These are phyloP conservation scores for Pseudopleuronectes americanus DNA, from an alignment of 2,797 vertebrate genomes.

Conservation along the genomic window DNA sequence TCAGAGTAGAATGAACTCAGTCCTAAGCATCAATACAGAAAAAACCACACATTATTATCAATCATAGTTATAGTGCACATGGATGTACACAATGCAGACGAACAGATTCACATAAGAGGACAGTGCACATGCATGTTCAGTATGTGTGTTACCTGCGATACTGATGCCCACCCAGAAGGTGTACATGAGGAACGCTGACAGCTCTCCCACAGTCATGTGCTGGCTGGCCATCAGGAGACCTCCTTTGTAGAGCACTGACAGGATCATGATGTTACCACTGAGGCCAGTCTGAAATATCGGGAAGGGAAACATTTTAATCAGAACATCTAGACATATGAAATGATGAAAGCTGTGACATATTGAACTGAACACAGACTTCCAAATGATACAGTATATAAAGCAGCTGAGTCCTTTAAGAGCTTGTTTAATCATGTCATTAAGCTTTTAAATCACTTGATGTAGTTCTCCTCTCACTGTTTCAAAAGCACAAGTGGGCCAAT, in stretches of 20 bases:
- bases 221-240: conserved; percentile 92
- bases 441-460: too few relatives aligned
- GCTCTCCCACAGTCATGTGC: conserved; percentile 95
- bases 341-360: too few relatives aligned
- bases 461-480: too few relatives aligned
- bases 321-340: too few relatives aligned
- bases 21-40: conserved; percentile 77
- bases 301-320: too few relatives aligned
- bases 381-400: neutral
- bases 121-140: neutral
- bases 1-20: conserved; percentile 97
- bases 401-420: too few relatives aligned
- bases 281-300: conserved; percentile 88
- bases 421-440: too few relatives aligned
- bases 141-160: conserved; percentile 87
- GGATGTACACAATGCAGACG: neutral
- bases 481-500: too few relatives aligned
- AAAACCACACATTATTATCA: neutral
- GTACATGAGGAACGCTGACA: conserved; percentile 98
- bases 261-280: conserved; percentile 94
- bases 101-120: neutral
- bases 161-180: conserved; percentile 98
- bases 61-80: neutral
- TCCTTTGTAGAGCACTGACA: conserved; percentile 96
- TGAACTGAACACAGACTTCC: conserved; percentile 24